phyloP scores from a whole-genome alignment of 2,888 invertebrate genomes.

The Mesoligia furuncula region DNA sequence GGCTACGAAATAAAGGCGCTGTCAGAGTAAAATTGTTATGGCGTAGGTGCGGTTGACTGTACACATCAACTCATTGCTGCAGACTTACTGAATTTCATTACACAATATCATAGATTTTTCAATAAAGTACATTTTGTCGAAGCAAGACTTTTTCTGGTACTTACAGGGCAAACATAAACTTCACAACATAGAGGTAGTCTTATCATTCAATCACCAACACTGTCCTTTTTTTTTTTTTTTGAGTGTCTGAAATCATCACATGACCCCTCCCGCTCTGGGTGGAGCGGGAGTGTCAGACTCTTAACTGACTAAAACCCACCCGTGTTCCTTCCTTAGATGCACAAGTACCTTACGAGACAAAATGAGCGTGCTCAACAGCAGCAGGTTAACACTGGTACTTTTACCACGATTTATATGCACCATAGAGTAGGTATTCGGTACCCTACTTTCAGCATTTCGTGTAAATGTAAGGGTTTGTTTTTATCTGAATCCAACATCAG shows the following conservation, averaged over 20 bases:
- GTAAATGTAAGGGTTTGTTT: background rate
- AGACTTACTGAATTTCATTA: conserved; percentile 16
- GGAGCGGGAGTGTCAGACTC: no score
- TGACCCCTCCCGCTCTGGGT: no score
- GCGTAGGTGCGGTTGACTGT: background rate
- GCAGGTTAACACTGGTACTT: background rate
- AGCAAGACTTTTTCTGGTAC: conserved; percentile 11
- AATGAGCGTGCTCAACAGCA: background rate
- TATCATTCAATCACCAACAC: background rate
- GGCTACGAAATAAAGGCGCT: background rate
- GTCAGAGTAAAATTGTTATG: background rate
- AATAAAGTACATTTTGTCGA: conserved; percentile 36
- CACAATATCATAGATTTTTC: background rate
- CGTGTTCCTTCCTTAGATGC: no score
- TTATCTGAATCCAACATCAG: background rate
- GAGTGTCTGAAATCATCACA: no score
- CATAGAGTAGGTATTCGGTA: background rate
- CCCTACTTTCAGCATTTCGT: background rate
- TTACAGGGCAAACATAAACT: background rate
- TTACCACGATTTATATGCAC: background rate
- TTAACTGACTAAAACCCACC: no score
- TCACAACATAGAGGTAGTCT: background rate
- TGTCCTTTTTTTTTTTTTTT: no score
- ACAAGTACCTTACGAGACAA: background rate
- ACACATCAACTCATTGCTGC: conserved; percentile 9